Base-by-base conservation (phyloP, 2,113 vertebrate species). In the Bujurquina vittata region DNA sequence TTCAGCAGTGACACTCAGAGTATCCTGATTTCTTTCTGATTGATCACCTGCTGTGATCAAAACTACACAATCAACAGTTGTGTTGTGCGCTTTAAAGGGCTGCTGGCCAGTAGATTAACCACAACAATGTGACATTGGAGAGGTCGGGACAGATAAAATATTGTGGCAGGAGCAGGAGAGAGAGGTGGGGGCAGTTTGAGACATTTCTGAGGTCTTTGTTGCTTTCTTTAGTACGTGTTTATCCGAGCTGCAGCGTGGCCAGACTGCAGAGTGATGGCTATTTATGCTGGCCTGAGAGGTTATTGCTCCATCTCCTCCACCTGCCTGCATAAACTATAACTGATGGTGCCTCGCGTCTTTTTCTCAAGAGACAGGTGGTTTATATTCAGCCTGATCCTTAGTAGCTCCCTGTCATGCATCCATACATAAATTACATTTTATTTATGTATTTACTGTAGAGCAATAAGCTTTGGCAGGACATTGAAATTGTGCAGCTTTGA, bases 201-300 rank as follows among this genome's bases (percentile, higher is more conserved):
- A 75, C 67, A 88, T 92, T 82, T 90, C 84, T 87, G 78, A 87
- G 78, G 79, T 85, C 86, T 87, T 80, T 84, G 79, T 79, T 88
- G 55, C 80, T 85, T 84, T 89, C 77, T 89, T 89, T 89, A 81
- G 76, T 62, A 5, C 52, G 65, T 91, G 90, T 94, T 94, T 92
- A 90, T 87, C 60, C 62, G 20, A 84, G 87, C 81, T 81, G 65
- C 79, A 84, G 79, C 2, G 7, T 43, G 58, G 77, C 77, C 33
- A 26, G 82, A 52, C 84, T 77, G 26, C 56, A 87, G 69, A 93
- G 80, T 56, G 79, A 85, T 83, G 56, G 20, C 23, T 91, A 69
- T 92, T 92, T 91, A 69, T 82, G 77, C 86, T 81, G 75, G 58
- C 63, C 83, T 75, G 18, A 81, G 81, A 91, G 56, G 83, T 73